A percentile compares a stretch with the other conserved stretches of the same genome.
Evolutionary conservation across 2,888 invertebrate genomes (phyloP).

Genomic region (Perdita meconis): DNA sequence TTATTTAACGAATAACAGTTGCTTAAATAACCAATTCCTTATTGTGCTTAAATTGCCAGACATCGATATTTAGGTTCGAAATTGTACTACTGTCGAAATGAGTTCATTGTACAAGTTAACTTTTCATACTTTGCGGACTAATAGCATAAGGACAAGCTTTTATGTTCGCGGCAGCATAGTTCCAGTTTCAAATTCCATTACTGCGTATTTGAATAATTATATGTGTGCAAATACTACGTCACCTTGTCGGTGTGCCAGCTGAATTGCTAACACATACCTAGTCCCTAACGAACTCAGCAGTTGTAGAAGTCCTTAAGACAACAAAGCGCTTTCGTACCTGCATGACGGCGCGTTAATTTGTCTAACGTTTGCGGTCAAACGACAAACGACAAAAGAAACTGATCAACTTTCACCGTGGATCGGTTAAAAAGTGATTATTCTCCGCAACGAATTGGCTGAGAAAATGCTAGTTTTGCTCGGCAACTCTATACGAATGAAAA

Average conservation of each 20-base stretch:
- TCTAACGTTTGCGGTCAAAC: constrained; percentile 42
- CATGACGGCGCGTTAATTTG: constrained; percentile 57
- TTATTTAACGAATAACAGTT: too few species aligned
- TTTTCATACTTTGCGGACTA: constrained; percentile 46
- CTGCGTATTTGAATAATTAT: constrained; percentile 79
- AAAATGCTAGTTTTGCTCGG: constrained; percentile 23
- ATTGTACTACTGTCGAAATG: not conserved
- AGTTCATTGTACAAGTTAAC: not conserved
- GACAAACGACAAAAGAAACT: not conserved
- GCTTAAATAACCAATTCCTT: too few species aligned
- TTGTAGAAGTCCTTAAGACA: constrained; percentile 71
- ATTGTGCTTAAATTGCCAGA: not conserved
- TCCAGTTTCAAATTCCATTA: constrained; percentile 73
- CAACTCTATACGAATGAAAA: not conserved
- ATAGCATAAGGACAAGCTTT: constrained; percentile 41
- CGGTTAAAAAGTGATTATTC: constrained; percentile 10
- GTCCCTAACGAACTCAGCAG: constrained; percentile 74
- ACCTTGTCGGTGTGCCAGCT: constrained; percentile 51
- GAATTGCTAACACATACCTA: constrained; percentile 75
- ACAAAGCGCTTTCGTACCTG: constrained; percentile 60
- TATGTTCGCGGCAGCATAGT: constrained; percentile 42
- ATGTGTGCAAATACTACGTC: constrained; percentile 76
- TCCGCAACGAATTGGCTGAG: not conserved
- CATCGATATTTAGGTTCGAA: not conserved
- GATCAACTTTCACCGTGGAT: not conserved